These are phyloP conservation scores for Palaemon carinicauda DNA, from an alignment of 1,140 invertebrate species.

Conservation along the genomic window DNA sequence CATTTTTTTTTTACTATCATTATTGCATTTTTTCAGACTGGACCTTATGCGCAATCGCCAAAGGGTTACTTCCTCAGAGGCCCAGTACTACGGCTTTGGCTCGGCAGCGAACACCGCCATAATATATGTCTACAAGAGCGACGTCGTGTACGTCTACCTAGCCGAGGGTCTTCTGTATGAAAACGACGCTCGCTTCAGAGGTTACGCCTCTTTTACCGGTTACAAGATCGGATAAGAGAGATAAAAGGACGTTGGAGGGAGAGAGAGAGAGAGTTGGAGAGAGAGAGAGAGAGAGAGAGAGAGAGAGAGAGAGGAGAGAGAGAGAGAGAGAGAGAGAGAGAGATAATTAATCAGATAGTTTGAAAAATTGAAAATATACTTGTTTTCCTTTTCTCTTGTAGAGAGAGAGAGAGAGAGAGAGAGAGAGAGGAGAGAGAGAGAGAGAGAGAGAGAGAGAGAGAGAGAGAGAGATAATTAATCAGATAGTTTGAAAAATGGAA, in stretches of 20 bases:
- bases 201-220: slow-evolving; percentile 46
- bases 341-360: too few relatives aligned
- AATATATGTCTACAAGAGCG: slow-evolving; percentile 25
- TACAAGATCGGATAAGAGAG: slow-evolving; percentile 23
- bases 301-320: background rate
- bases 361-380: too few relatives aligned
- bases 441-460: too few relatives aligned
- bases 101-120: slow-evolving; percentile 40
- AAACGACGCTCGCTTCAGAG: slow-evolving; percentile 44
- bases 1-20: too few relatives aligned
- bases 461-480: too few relatives aligned
- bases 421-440: too few relatives aligned
- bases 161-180: slow-evolving; percentile 51
- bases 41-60: slow-evolving; percentile 45
- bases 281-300: background rate
- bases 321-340: background rate
- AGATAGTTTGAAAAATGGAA: too few relatives aligned
- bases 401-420: too few relatives aligned
- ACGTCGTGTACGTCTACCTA: slow-evolving; percentile 46
- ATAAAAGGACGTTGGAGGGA: background rate
- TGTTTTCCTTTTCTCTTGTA: too few relatives aligned
- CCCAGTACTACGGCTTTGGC: slow-evolving; percentile 48
- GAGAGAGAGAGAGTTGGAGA: background rate
- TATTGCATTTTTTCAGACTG: slow-evolving; percentile 44
- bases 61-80: slow-evolving; percentile 36